Conservation (phyloP, 2,797 vertebrate species). For the Cynopterus sphinx region DNA sequence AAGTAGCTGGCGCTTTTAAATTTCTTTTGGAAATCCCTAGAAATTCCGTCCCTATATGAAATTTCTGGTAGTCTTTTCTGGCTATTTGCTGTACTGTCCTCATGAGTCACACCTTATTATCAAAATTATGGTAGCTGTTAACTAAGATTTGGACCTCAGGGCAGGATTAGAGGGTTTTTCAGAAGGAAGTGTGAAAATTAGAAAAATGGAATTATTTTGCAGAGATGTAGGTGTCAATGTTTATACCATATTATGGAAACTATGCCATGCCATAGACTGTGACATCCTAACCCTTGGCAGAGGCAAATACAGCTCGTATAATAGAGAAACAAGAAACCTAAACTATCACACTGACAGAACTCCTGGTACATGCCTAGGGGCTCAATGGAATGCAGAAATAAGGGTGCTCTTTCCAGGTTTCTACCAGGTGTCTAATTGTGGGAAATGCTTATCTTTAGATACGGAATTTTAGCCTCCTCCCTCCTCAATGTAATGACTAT, state of each 20-base stretch:
- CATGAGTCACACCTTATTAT: constrained; percentile 51
- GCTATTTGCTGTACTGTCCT: neutral
- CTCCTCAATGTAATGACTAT: constrained; percentile 74
- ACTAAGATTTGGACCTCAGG: constrained; percentile 53
- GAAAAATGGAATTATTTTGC: constrained; percentile 61
- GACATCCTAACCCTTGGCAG: constrained; percentile 44
- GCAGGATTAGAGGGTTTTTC: constrained; percentile 60
- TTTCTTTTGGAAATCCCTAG: constrained; percentile 9
- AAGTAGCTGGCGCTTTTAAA: neutral
- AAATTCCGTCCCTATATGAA: neutral
- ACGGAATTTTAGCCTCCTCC: neutral
- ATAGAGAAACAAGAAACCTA: constrained; percentile 44
- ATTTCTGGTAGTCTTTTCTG: constrained; percentile 34
- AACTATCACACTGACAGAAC: constrained; percentile 9
- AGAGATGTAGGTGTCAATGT: neutral
- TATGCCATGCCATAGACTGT: neutral
- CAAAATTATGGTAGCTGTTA: constrained; percentile 51
- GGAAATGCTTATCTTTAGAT: constrained; percentile 17
- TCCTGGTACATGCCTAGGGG: neutral
- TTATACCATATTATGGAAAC: constrained; percentile 29
- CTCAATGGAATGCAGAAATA: neutral
- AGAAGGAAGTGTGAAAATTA: constrained; percentile 71
- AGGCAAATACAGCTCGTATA: neutral
- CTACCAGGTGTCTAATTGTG: constrained; percentile 11
- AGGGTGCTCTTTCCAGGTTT: constrained; percentile 15